Evolutionary conservation across 2,888 invertebrate genomes (phyloP), one percentile per base, ranked within the genome.

Genomic region (Exephanes ischioxanthus): DNA sequence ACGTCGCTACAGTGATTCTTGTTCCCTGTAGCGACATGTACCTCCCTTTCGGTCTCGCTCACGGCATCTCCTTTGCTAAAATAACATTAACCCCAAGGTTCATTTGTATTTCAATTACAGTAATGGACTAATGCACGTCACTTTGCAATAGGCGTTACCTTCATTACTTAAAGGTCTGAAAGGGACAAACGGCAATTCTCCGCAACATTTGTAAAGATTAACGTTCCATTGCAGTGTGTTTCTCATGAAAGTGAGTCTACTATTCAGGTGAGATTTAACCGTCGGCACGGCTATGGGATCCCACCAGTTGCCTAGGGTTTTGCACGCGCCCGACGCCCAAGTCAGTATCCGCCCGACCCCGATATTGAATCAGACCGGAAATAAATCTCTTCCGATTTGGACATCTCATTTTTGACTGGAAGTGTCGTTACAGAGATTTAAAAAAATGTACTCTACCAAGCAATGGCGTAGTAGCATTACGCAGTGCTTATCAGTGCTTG

Each of bases 11-110:
- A 63, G 51, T 26, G 66, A 80, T 48, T 45, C 68, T 48, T 53
- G 37, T 58, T 61, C 51, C 26, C 7, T 45, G 14, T 41, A 11
- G 51, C 58, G 73, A 58, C 26, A 78, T n/a, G 71, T 58, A 58
- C 61, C 71, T 80, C 48, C 63, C 45, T 63, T 84, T 72, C 45
- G 48, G 41, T 83, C 71, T 45, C 41, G 82, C 45, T 83, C 72
- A 72, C 72, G 68, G 55, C 45, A 22, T 77, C 66, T 33, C 45
- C 67, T 48, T 48, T 45, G 53, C 58, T 30, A 45, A 72, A 76
- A 76, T 63, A 76, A 53, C 63, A 63, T 63, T 75, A 76, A 48
- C 51, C 26, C 55, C n/a, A 70, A 58, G 19, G 26, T 14, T 22
- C 73, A 58, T 70, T 70, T 26, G 30, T 33, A 48, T 76, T 63